Evolutionary conservation across 1,140 invertebrate genomes (phyloP).

Genomic region (Mya arenaria): DNA sequence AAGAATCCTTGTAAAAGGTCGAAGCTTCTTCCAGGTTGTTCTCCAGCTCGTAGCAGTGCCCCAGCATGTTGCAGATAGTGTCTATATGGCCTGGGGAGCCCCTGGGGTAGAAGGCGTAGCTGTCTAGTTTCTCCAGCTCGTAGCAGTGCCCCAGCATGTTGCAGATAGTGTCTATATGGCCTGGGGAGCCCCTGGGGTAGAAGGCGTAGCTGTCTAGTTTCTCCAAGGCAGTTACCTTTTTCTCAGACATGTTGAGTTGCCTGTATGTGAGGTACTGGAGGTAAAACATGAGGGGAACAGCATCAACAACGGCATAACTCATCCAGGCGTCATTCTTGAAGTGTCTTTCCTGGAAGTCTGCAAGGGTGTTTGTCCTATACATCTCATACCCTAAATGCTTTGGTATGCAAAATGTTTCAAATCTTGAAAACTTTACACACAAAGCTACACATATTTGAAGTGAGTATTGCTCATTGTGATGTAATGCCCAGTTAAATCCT

Average conservation of each 20-base stretch:
- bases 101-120: no score
- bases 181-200: background rate
- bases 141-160: no score
- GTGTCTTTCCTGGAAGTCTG: background rate
- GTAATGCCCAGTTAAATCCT: no score
- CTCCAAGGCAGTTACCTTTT: background rate
- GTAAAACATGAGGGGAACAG: background rate
- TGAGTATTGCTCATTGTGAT: no score
- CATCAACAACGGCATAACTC: background rate
- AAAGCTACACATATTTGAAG: background rate
- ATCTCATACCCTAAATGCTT: background rate
- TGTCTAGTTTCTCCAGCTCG: no score
- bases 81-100: no score
- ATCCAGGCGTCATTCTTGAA: background rate
- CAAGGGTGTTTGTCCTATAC: background rate
- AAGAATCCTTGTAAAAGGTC: background rate
- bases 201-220: background rate
- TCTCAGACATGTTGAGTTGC: background rate
- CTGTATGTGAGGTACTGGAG: conserved; percentile 2
- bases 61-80: background rate
- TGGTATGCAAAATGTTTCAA: background rate
- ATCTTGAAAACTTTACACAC: background rate
- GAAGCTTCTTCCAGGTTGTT: background rate
- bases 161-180: conserved; percentile 20
- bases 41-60: background rate